A percentile compares a stretch with the other conserved stretches of the same genome.
Evolutionary conservation across 1,140 invertebrate species (phyloP).

Genomic region (Anoplolepis gracilipes): DNA sequence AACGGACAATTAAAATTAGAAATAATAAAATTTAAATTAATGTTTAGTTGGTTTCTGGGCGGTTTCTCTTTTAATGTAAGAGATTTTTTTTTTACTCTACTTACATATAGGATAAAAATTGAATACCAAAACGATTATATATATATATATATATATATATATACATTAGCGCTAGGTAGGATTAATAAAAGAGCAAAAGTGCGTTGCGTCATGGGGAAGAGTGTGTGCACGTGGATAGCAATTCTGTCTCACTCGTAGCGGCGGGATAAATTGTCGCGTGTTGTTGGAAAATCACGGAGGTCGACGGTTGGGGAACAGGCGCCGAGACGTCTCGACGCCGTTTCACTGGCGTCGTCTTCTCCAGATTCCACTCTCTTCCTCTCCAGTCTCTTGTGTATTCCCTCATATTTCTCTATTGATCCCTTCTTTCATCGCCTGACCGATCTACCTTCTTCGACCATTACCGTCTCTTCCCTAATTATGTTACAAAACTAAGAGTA

Average conservation of each 20-base stretch:
- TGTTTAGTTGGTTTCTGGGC: neutral
- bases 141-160: too few species aligned
- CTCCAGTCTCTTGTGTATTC: slow-evolving; percentile 38
- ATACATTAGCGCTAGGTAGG: neutral
- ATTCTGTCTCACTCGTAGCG: slow-evolving; percentile 51
- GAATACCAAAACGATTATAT: neutral
- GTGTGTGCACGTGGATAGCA: slow-evolving; percentile 5
- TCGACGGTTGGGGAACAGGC: slow-evolving; percentile 58
- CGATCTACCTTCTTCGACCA: neutral
- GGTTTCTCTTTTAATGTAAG: too few species aligned
- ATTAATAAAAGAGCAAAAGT: neutral
- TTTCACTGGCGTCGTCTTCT: slow-evolving; percentile 72
- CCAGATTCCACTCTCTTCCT: slow-evolving; percentile 61
- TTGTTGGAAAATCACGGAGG: slow-evolving; percentile 76
- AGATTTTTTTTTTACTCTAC: neutral
- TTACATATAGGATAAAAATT: neutral
- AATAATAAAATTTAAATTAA: neutral
- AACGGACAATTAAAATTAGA: neutral
- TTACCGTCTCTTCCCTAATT: slow-evolving; percentile 14
- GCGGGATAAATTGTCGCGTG: slow-evolving; percentile 68
- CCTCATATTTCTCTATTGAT: slow-evolving; percentile 69
- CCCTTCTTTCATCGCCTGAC: slow-evolving; percentile 20
- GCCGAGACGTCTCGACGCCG: slow-evolving; percentile 80
- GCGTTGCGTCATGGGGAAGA: slow-evolving; percentile 21
- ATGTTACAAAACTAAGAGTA: slow-evolving; percentile 1